Conservation (phyloP, 2,797 vertebrate species). For the Enteromius viviparus region DNA sequence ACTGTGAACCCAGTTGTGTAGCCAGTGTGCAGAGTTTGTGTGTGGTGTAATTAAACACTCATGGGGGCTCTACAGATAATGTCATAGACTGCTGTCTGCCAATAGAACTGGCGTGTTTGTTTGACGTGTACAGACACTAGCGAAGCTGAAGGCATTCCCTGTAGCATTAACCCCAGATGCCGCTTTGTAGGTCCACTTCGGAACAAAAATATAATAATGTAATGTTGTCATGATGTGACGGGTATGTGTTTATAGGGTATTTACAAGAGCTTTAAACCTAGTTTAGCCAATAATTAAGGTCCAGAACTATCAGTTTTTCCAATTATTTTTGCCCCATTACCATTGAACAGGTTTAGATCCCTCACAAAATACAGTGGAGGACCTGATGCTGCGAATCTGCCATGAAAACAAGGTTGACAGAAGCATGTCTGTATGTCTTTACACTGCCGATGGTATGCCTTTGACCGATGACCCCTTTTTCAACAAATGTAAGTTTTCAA, state of each 20-base stretch:
- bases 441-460: constrained; percentile 68
- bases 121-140: too few relatives aligned
- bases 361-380: constrained; percentile 68
- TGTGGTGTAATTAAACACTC: neutral
- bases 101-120: neutral
- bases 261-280: neutral
- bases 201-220: neutral
- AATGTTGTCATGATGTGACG: neutral
- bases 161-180: neutral
- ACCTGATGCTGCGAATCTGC: constrained; percentile 68
- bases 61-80: neutral
- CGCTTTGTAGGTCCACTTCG: neutral
- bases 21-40: neutral
- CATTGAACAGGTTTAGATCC: constrained; percentile 65
- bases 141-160: neutral
- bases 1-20: too few relatives aligned
- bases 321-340: neutral
- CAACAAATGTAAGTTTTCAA: constrained; percentile 55
- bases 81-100: neutral
- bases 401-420: constrained; percentile 56
- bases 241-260: neutral
- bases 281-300: neutral
- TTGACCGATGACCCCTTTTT: constrained; percentile 73
- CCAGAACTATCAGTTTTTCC: neutral
- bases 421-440: constrained; percentile 67